These are phyloP conservation scores for Hydractinia echinata DNA, from an alignment of 30 jellyfish, hydroid and myxozoan genomes.

Conservation along the genomic window DNA sequence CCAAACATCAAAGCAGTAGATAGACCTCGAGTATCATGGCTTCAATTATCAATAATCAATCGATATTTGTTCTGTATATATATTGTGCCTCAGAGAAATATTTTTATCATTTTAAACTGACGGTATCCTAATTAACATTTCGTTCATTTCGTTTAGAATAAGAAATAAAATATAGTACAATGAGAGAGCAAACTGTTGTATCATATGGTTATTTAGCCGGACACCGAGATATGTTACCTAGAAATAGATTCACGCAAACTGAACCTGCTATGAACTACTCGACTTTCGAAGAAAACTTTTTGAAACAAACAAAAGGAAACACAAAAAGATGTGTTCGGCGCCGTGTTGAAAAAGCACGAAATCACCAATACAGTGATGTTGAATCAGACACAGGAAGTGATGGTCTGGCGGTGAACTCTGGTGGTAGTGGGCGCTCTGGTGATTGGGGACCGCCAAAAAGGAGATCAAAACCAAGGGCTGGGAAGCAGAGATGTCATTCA, in stretches of 20 bases:
- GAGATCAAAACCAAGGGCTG: neutral
- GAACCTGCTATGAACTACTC: conserved; percentile 20
- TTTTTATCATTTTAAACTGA: neutral
- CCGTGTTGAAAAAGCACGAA: conserved; percentile 5
- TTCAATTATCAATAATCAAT: too few species aligned
- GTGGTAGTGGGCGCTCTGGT: conserved; percentile 35
- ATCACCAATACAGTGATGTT: conserved; percentile 18
- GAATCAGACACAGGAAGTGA: conserved; percentile 36
- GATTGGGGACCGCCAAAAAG: conserved; percentile 30
- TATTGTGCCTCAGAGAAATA: too few species aligned
- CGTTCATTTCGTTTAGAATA: neutral
- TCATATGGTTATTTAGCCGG: conserved; percentile 9
- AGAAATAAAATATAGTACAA: neutral
- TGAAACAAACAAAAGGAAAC: conserved; percentile 7
- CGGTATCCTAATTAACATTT: neutral
- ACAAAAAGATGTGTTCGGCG: neutral
- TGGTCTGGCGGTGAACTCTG: conserved; percentile 26
- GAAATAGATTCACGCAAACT: neutral
- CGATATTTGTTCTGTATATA: too few species aligned
- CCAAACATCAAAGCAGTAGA: too few species aligned
- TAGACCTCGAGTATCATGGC: too few species aligned
- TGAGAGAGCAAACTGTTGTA: neutral
- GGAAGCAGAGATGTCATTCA: neutral
- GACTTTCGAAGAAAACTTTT: conserved; percentile 15
- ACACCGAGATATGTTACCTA: neutral